A percentile compares a stretch with the other conserved stretches of the same genome.
Evolutionary conservation across 2,888 invertebrate genomes (phyloP).

Genomic region (Trileptium ribeirensis): DNA sequence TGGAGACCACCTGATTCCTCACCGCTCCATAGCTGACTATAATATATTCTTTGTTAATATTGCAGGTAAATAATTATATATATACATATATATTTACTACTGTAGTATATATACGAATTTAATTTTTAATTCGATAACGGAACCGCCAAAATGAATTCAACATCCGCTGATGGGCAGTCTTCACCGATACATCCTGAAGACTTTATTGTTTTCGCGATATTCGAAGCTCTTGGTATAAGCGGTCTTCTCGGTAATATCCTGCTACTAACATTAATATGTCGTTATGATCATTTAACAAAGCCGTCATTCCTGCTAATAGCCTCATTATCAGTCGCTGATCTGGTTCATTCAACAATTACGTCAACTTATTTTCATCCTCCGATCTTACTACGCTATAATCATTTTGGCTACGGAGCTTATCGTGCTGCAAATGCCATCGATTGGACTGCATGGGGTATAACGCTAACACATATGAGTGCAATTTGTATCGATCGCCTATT

Average conservation of each 20-base stretch:
- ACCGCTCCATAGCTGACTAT: too few relatives aligned
- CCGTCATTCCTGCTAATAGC: slow-evolving; percentile 26
- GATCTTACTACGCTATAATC: slow-evolving; percentile 18
- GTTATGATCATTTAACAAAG: slow-evolving; percentile 2
- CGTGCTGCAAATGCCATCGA: slow-evolving; percentile 47
- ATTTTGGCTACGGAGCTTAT: neutral
- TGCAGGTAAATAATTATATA: too few relatives aligned
- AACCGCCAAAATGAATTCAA: too few relatives aligned
- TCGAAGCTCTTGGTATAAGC: slow-evolving; percentile 20
- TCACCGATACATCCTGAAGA: neutral
- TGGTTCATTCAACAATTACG: slow-evolving; percentile 21
- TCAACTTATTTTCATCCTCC: slow-evolving; percentile 30
- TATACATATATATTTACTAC: too few relatives aligned
- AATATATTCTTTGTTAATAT: too few relatives aligned
- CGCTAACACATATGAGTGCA: slow-evolving; percentile 44
- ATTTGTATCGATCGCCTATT: slow-evolving; percentile 48
- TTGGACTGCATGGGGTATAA: slow-evolving; percentile 51
- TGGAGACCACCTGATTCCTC: too few relatives aligned
- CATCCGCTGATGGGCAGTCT: too few relatives aligned
- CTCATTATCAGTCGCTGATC: slow-evolving; percentile 23
- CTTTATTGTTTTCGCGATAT: slow-evolving; percentile 14
- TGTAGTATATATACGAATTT: too few relatives aligned
- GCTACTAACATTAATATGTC: slow-evolving; percentile 18
- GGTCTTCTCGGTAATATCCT: slow-evolving; percentile 21
- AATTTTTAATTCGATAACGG: too few relatives aligned